Base-by-base conservation (phyloP, 1,140 invertebrate genomes). In the Orius laevigatus region DNA sequence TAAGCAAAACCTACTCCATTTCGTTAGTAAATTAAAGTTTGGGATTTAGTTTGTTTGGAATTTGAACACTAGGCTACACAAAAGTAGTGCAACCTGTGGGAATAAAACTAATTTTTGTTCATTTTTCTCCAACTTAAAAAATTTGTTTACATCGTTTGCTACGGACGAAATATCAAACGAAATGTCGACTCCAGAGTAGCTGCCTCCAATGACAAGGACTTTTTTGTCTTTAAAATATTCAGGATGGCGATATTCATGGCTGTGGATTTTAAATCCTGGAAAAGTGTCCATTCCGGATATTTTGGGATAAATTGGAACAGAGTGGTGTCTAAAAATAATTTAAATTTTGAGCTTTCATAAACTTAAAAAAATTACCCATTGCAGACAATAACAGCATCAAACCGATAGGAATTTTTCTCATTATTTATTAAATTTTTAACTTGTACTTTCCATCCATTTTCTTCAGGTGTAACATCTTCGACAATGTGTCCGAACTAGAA, bases 131-230 rank as follows among this genome's bases (percentile, higher is more conserved):
- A n/a, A n/a, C n/a, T n/a, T n/a, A n/a, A n/a, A n/a, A n/a, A n/a
- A n/a, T 10, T 48, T 52, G 5, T 20, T 38, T 32, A 34, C 40
- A 2, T 31, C 14, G 5, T 36, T 14, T n/a, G 45, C 10, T n/a
- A 44, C 32, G 2, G 19, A 3, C 11, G 42, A 36, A 9, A 50
- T 42, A 14, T 46, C 42, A 35, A 50, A 38, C 12, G 41, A 16
- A 12, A 50, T 35, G 18, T 50, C 49, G 10, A 46, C 11, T 58
- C 86, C 88, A 11, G 85, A 90, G 8, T 84, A 79, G 11, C 84
- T 84, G 36, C 81, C 85, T 5, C 89, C 89, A 15, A 93, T 62
- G 19, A 91, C 75, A 1, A 84, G 63, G 0, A 92, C 83, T 1
- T 56, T 66, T 56, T 81, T 72, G 50, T 64, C 72, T 33, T 60